These are phyloP conservation scores for Symphodus melops DNA, from an alignment of 2,113 vertebrate genomes.

Conservation along the genomic window DNA sequence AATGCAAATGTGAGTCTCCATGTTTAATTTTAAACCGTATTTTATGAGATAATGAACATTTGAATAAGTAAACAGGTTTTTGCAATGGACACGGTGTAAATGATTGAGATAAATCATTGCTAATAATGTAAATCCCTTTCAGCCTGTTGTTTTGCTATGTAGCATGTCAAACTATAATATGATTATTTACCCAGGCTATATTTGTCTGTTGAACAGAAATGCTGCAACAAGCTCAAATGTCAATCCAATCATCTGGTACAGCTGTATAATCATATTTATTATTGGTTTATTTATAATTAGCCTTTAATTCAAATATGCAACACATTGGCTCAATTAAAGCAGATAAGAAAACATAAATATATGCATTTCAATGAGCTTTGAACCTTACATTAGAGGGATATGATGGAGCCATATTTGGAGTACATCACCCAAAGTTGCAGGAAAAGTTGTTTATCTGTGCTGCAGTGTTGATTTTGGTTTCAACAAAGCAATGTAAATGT, in stretches of 20 bases:
- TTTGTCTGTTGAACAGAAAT: slow-evolving; percentile 7
- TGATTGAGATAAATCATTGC: neutral
- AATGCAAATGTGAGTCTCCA: slow-evolving; percentile 1
- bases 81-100: neutral
- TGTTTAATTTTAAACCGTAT: slow-evolving; percentile 17
- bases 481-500: neutral
- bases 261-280: slow-evolving; percentile 4
- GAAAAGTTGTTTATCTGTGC: neutral
- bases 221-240: slow-evolving; percentile 2
- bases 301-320: slow-evolving; percentile 6
- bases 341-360: neutral
- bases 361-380: neutral
- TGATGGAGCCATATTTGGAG: neutral
- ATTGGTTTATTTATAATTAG: slow-evolving; percentile 18
- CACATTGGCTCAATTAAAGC: neutral
- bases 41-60: slow-evolving; percentile 5
- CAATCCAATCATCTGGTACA: slow-evolving; percentile 40
- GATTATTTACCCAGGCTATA: slow-evolving; percentile 4
- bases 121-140: slow-evolving; percentile 11
- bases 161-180: slow-evolving; percentile 17
- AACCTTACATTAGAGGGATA: neutral
- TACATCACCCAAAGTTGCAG: neutral
- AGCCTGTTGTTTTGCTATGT: neutral
- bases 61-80: slow-evolving; percentile 12
- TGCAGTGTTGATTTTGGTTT: neutral